Evolutionary conservation across 2,113 vertebrate genomes (phyloP), one percentile per base, ranked within the genome.

Genomic region (Oryzias curvinotus): DNA sequence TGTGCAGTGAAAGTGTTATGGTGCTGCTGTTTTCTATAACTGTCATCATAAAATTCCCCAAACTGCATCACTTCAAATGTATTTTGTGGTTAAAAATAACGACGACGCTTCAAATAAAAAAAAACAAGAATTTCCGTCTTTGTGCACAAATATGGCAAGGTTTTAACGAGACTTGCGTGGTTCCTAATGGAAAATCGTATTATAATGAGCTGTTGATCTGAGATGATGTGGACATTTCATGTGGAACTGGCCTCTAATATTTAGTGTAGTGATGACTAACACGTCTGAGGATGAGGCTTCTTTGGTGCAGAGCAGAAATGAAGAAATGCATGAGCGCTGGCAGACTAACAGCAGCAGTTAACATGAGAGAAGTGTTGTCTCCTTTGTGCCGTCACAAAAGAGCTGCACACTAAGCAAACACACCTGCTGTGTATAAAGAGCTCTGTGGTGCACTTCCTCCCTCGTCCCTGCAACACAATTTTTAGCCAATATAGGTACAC

Each of bases 361-460:
- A 54, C 28, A 28, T 36, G 16, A 57, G 30, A 30, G 7, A 52
- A 52, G 45, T 15, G 54, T 44, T 43, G 49, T 72, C 73, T 68
- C 57, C 48, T 63, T 55, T 63, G 52, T 49, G 41, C 10, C 5
- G 21, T 62, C n/a, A 68, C 57, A 71, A 63, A 63, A 64, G 57
- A 72, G 10, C 50, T 63, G 47, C 30, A 54, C 63, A 46, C 51
- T 60, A 59, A 57, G 56, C 68, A 80, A 81, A 81, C 7, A 71
- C 79, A 80, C 66, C 80, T 83, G 78, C 46, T 77, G 73, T 68
- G 41, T 62, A 21, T 57, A 52, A 25, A 71, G 57, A 60, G 36
- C 50, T 14, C 3, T 14, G 53, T 44, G 50, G 15, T 17, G 25
- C 26, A 17, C 6, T 25, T 52, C 50, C 19, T 52, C 17, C 17